Evolutionary conservation across 2,113 vertebrate genomes (phyloP), one percentile per base, ranked within the genome.

Genomic region (Pteronura brasiliensis): DNA sequence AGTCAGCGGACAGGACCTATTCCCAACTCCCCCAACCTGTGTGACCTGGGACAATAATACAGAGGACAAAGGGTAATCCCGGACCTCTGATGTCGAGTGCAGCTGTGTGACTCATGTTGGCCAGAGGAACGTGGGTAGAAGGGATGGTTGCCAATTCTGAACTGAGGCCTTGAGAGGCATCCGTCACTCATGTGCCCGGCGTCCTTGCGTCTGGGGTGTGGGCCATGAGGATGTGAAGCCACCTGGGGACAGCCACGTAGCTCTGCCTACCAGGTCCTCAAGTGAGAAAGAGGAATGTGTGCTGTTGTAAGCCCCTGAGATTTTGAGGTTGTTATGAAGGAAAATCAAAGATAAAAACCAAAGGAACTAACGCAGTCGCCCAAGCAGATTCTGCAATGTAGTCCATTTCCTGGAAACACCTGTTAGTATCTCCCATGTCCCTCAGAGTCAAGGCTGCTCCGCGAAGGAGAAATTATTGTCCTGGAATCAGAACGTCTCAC

Each of bases 161-260:
- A 7, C 57, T 44, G 44, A 76, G 57, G 17, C 47, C 39, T 80
- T 15, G n/a, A 12, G 23, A 87, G 67, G 29, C 59, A 0, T 13
- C 20, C 1, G 27, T 42, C 10, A 6, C 39, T 88, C 23, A 1
- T 2, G 74, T 1, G 0, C 27, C 52, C 6, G 0, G 25, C 25
- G 4, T 59, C 47, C 82, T 31, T 61, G 27, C 11, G 34, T 52
- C 23, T 42, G 4, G 4, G 17, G 20, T 13, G 5, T 18, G 52
- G 42, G 34, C 21, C 20, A 0, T 4, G 14, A 79, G 27, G 8
- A 47, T 8, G 0, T 17, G 18, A 34, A 21, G 69, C 23, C 9
- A 6, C 13, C 17, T 4, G 59, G 52, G 49, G 14, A 67, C 18
- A 25, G 52, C 81, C 29, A 6, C 1, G 2, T 21, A 55, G 44